Evolutionary conservation across 1,140 invertebrate genomes (phyloP), one percentile per base, ranked within the genome.

Genomic region (Agraylea sexmaculata): DNA sequence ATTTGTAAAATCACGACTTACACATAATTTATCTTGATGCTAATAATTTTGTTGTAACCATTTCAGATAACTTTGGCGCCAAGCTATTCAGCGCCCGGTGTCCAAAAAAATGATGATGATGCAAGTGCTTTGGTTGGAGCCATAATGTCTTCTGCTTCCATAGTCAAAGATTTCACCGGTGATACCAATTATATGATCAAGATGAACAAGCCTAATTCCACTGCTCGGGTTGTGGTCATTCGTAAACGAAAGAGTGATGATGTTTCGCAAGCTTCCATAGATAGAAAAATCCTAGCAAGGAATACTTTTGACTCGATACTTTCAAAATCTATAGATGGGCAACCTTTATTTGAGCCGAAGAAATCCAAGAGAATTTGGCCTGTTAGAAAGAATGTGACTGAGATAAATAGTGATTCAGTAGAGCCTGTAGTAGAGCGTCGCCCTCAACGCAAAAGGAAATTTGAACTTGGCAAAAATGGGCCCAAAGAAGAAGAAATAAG

Each of bases 291-390:
- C 16, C n/a, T 42, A 7, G 21, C 37, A 8, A 28, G 37, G 20
- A 42, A 42, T 36, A 28, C 32, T 16, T 42, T 42, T 20, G 40
- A 42, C 31, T 42, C 40, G 8, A 35, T 42, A 22, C 30, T 42
- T 20, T 42, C 40, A 5, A 35, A 29, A 36, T 12, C 32, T 20
- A 10, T 28, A 36, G n/a, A n/a, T 34, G 6, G 20, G 13, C 38
- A 2, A 2, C 7, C 4, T 20, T 32, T 13, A 8, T 21, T 20
- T 2, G 19, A 3, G 18, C n/a, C 21, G 17, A 17, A 7, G 21
- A 42, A 42, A 29, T 34, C 22, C 11, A 42, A 42, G 37, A 35
- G 40, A 21, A 35, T 42, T 17, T 23, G 15, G 19, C 40, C 40
- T 4, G 30, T 12, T 17, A 16, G 18, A 42, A 42, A 17, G 21